Evolutionary conservation across 2,888 invertebrate genomes (phyloP).

Genomic region (Drosophila mayaguana): DNA sequence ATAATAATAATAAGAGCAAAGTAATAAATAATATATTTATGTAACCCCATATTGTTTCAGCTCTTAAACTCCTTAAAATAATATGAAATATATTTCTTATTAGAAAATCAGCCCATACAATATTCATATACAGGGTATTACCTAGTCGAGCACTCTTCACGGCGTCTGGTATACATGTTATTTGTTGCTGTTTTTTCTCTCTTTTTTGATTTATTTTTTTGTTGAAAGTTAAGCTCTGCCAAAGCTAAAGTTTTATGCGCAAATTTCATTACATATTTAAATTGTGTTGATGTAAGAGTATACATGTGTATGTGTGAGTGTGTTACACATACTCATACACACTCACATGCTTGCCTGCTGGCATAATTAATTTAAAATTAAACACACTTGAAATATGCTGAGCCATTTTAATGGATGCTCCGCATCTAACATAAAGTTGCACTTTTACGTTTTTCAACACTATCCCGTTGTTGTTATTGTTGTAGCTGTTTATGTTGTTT

Average conservation of each 20-base stretch:
- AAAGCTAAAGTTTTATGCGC: constrained; percentile 62
- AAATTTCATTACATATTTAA: constrained; percentile 63
- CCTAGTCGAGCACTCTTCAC: not conserved
- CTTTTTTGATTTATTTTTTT: constrained; percentile 7
- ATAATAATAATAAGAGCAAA: too few species aligned
- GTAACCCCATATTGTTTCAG: too few species aligned
- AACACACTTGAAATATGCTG: constrained; percentile 35
- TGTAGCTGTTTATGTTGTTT: not conserved
- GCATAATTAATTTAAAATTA: constrained; percentile 59
- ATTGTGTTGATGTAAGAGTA: constrained; percentile 38
- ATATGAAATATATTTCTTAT: not conserved
- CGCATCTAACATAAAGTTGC: constrained; percentile 3
- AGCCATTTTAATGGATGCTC: constrained; percentile 20
- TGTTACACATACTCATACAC: not conserved
- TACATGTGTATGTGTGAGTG: not conserved
- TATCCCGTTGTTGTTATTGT: not conserved
- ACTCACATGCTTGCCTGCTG: constrained; percentile 14
- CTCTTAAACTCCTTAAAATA: too few species aligned
- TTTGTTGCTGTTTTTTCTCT: constrained; percentile 10
- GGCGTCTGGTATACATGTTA: not conserved
- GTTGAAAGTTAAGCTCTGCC: constrained; percentile 34
- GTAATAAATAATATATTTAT: too few species aligned
- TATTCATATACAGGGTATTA: constrained; percentile 2
- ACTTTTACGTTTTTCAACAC: constrained; percentile 1
- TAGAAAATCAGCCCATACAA: not conserved